Percentiles rank a stretch among this genome's conserved stretches.
Evolutionary conservation across 2,888 invertebrate species (phyloP).

Genomic region (Epirrhoe alternata): DNA sequence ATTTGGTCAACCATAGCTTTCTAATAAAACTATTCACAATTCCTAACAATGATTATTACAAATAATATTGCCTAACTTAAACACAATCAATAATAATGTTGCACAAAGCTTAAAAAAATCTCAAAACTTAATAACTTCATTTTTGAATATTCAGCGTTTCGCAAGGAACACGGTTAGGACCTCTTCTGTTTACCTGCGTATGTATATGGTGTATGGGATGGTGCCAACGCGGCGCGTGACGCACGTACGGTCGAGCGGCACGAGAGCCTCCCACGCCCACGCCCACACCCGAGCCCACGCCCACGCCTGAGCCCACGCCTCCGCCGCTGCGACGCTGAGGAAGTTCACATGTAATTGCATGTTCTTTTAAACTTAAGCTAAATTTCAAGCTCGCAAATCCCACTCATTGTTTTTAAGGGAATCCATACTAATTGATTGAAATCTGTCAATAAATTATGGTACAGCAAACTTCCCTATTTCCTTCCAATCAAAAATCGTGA

Average conservation of each 20-base stretch:
- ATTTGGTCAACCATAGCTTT: not conserved
- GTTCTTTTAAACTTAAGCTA: no score
- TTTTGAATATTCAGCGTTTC: not conserved
- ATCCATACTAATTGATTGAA: no score
- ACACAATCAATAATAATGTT: not conserved
- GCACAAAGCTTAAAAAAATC: not conserved
- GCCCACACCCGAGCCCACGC: constrained; percentile 54
- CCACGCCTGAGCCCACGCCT: constrained; percentile 46
- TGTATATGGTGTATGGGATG: constrained; percentile 90
- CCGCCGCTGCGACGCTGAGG: constrained; percentile 60
- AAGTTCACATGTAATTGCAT: not conserved
- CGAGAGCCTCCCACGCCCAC: constrained; percentile 58
- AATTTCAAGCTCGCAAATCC: no score
- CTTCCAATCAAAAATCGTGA: no score
- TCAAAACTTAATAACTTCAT: not conserved
- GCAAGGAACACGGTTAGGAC: not conserved
- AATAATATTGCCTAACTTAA: not conserved
- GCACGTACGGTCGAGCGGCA: constrained; percentile 72
- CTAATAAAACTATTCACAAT: not conserved
- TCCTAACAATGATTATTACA: not conserved
- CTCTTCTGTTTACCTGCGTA: constrained; percentile 73
- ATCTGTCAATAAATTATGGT: no score
- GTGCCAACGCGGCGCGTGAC: constrained; percentile 90
- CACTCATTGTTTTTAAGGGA: no score
- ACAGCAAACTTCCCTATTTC: no score